Evolutionary conservation across 2,797 vertebrate genomes (phyloP), one percentile per base, ranked within the genome.

Genomic region (Chrosomus eos): DNA sequence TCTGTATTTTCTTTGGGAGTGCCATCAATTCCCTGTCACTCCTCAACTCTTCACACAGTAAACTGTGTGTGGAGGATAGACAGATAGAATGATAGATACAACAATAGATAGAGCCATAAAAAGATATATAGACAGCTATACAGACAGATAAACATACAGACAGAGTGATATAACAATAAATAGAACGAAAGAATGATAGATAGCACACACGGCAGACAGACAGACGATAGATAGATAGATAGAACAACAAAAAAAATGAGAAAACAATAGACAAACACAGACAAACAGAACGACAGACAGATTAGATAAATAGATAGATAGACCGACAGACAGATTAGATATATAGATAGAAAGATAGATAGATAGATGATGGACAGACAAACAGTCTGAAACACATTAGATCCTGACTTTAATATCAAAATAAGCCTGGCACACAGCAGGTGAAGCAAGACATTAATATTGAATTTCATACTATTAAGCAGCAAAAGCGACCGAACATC

Each of bases 1-100:
- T 62, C 73, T 45, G 73, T 55, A 62, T 70, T 83, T 77, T 84
- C 74, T 60, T 53, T 70, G 45, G 23, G 43, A 83, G 62, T 45
- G 64, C 14, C 38, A 60, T 71, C 66, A 60, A 71, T 67, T 76
- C 60, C 11, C 16, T 67, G 45, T 67, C 33, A 8, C 31, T 48
- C 64, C 62, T 58, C 11, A 18, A 84, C 36, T 55, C 23, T 38
- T 53, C 82, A 76, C 33, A 55, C 19, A 21, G 48, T 58, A 77
- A 26, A 45, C 7, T 33, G 28, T 43, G 51, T 7, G 38, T 19
- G 13, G 40, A 14, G 26, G n/a, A 43, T 31, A 38, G 45, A 67
- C 28, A 18, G 70, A 28, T 9, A 26, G 53, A 62, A 75, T 3
- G 21, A 85, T 23, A 66, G 55, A n/a, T 2, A 71, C 5, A 62